Base-by-base conservation (phyloP, 2,888 invertebrate species). In the Lochmaea capreae region DNA sequence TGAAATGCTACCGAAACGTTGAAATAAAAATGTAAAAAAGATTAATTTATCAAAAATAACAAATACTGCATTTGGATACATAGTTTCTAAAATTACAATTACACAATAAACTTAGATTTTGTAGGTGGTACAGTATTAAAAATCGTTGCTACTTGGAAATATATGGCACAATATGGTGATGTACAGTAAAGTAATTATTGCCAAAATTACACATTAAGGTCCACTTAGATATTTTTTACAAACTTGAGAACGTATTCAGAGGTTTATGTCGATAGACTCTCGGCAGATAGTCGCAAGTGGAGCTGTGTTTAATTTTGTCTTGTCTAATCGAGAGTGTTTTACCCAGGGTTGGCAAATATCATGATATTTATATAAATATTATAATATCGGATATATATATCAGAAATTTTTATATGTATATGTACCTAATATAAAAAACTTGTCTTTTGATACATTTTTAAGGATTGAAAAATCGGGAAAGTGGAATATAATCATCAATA, bases 161-260 rank as follows among this genome's bases (percentile, higher is more conserved):
- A 49, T 49, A 54, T 16, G 18, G 54, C 54, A 54, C 54, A 54
- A 18, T 18, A 54, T 54, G 54, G 54, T 54, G 54, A 54, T 54
- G 54, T 54, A 18, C 16, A 18, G n/a, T 54, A 52, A n/a, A 54
- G 18, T 54, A 1, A 54, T 54, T 54, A 54, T 54, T 54, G 54
- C 54, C 54, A 54, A 54, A 16, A 54, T 54, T 54, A 54, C 54
- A 54, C 18, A 18, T 54, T 54, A 54, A 54, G 9, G 18, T 54
- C 18, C 54, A 54, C 18, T 54, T 54, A 54, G n/a, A n/a, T 2
- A 49, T 14, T n/a, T 8, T 54, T 54, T 46, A 10, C 52, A 54
- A 16, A 54, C 4, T 14, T 49, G 18, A 16, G 10, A 52, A n/a
- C 14, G n/a, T 52, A 46, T 46, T 4, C 46, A 46, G 12, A 46